Conservation (phyloP, 2,888 invertebrate genomes). For the Melipona beecheii region DNA sequence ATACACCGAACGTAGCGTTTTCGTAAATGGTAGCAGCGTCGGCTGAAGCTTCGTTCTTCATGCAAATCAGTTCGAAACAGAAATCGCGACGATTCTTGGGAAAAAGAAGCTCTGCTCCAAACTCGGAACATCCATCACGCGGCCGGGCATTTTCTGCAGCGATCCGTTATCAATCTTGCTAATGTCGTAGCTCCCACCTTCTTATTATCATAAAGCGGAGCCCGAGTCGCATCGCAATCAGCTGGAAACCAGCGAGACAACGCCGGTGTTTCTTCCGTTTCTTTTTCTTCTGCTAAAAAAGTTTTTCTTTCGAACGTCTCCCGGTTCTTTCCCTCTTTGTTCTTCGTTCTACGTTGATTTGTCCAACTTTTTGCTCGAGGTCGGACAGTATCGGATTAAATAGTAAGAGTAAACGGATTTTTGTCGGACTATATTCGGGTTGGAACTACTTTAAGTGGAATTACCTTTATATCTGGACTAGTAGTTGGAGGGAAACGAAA, state of each 20-base stretch:
- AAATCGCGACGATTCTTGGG: constrained; percentile 38
- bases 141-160: constrained; percentile 62
- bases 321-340: constrained; percentile 16
- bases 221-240: constrained; percentile 63
- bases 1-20: neutral
- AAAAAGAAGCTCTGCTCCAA: constrained; percentile 54
- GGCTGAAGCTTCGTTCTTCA: constrained; percentile 19
- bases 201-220: constrained; percentile 72
- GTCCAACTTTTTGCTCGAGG: neutral
- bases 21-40: constrained; percentile 9
- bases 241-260: constrained; percentile 63
- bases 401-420: too few species aligned
- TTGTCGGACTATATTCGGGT: neutral
- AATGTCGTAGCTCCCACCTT: constrained; percentile 61
- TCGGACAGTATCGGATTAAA: constrained; percentile 9
- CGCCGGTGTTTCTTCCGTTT: constrained; percentile 60
- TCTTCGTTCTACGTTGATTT: neutral
- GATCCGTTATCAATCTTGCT: constrained; percentile 77
- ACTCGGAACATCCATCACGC: constrained; percentile 62
- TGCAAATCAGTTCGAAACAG: constrained; percentile 34
- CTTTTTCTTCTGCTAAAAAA: neutral
- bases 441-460: neutral
- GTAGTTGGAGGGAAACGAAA: neutral
- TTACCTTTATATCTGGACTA: neutral
- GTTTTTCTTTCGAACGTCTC: constrained; percentile 5